Evolutionary conservation across 2,888 invertebrate genomes (phyloP).

Genomic region (Molanna angustata): DNA sequence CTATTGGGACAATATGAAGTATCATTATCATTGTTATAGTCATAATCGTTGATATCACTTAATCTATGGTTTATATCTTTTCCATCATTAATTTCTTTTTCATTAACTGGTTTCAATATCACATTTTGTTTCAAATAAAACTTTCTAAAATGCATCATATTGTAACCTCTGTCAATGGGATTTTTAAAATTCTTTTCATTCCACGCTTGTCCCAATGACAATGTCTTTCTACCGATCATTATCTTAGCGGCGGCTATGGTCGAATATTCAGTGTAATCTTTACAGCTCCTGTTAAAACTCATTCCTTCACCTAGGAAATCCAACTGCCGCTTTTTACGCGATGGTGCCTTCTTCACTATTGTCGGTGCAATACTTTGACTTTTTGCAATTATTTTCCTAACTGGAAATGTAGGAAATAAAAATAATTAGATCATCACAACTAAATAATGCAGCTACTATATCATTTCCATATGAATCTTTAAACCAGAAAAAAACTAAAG

Average conservation of each 20-base stretch:
- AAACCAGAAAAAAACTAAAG: too few relatives aligned
- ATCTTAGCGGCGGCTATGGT: conserved; percentile 49
- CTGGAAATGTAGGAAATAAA: too few relatives aligned
- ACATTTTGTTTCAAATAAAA: conserved; percentile 46
- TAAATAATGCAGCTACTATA: too few relatives aligned
- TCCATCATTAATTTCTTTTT: conserved; percentile 17
- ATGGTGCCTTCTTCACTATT: conserved; percentile 23
- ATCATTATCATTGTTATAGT: conserved; percentile 53
- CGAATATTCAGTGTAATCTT: conserved; percentile 41
- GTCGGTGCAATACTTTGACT: conserved; percentile 21
- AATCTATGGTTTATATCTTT: conserved; percentile 31
- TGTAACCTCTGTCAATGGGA: conserved; percentile 42
- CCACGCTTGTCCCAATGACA: conserved; percentile 52
- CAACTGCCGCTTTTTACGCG: conserved; percentile 44
- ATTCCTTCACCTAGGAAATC: conserved; percentile 47
- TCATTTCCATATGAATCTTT: too few relatives aligned
- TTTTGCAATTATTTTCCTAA: conserved; percentile 22
- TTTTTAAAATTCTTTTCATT: conserved; percentile 51
- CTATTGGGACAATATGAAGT: conserved; percentile 48
- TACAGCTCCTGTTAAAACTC: conserved; percentile 37
- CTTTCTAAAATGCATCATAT: conserved; percentile 33
- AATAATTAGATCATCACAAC: too few relatives aligned
- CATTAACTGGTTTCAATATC: conserved; percentile 38
- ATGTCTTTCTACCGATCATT: conserved; percentile 50
- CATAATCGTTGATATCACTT: conserved; percentile 45